Base-by-base conservation (phyloP, 2,888 invertebrate genomes). In the Lepidocyrtinus sp. region DNA sequence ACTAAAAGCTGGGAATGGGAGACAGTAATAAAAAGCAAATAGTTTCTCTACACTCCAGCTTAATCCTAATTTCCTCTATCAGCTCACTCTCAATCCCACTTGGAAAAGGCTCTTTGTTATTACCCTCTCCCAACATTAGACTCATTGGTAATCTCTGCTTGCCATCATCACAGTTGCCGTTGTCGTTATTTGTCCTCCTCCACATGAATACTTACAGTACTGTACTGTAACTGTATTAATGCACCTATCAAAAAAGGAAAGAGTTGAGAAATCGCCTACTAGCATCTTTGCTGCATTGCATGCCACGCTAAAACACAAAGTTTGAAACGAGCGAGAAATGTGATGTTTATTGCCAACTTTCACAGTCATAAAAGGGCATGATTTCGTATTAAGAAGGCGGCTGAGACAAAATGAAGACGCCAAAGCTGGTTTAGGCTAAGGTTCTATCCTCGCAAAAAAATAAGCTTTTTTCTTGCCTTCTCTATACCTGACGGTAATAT, bases 281-380 rank as follows among this genome's bases (percentile, higher is more conserved):
- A 46, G 46, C 62, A 55, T 46, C 68, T n/a, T n/a, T n/a, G n/a
- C 1, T 70, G 70, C 72, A 63, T 75, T 36, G 36, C 36, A 36
- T 36, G 36, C 36, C 5, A 36, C 12, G 36, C 12, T 12, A 12
- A 36, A 36, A 36, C 5, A 36, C 5, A 36, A 12, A 36, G 36
- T 36, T 36, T 36, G 36, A 36, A 36, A 36, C 36, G 36, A 36
- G 36, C 36, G 65, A 55, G 65, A 45, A 65, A 71, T 77, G 77
- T 71, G 77, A 77, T 77, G 77, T 77, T 77, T 77, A 77, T 77
- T 78, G 73, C 78, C 78, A 78, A 78, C 78, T 78, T 78, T 78
- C 78, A 78, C 78, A 78, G 78, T 78, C 78, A 68, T 78, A 78
- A 78, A 78, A 78, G 77, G 77, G 61, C 77, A 77, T 71, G 71